Conservation (phyloP, 2,113 vertebrate species). For the Mus musculus region GRCm39 chr2:40610501-40611000, state of each 20-base stretch:
- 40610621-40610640: not conserved
- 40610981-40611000: no score
- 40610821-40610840: conserved; percentile 19
- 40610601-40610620: not conserved
- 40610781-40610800: not conserved
- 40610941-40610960: not conserved
- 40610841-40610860: not conserved
- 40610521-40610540: conserved; percentile 16
- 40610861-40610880: not conserved
- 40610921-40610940: not conserved
- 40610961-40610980: not conserved
- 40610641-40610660: conserved; percentile 13
- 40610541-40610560: conserved; percentile 34
- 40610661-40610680: conserved; percentile 8
- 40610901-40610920: not conserved
- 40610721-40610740: not conserved
- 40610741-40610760: not conserved
- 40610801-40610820: not conserved
- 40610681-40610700: not conserved
- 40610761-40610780: not conserved
- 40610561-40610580: not conserved
- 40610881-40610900: not conserved
- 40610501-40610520: conserved; percentile 68
- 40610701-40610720: conserved; percentile 25
- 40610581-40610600: not conserved